Base-by-base conservation (phyloP, 2,888 invertebrate genomes). In the Temnothorax unifasciatus region DNA sequence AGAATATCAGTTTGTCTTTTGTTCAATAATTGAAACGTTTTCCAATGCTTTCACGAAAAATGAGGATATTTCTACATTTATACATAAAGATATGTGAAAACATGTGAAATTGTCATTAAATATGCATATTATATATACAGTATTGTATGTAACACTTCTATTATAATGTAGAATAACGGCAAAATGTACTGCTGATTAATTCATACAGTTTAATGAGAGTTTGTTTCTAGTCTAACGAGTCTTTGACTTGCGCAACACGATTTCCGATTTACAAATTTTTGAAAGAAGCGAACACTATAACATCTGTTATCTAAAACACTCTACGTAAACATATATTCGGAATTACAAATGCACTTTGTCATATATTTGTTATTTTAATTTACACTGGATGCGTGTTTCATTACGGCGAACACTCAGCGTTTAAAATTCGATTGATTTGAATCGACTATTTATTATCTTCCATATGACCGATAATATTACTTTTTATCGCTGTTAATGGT, bases 241-340 rank as follows among this genome's bases (percentile, higher is more conserved):
- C 50, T 68, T 52, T 74, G 86, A 87, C 90, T 90, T 90, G 89
- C 85, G 76, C 81, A 82, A 69, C 81, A 82, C 29, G 81, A 85
- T 88, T 86, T 81, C 81, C 63, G 61, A 34, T n/a, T 11, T 66
- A 3, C 21, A 57, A 57, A 44, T 57, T 29, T 69, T 69, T 11
- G 41, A 13, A 15, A 66, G 2, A 2, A 21, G 13, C 11, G 18
- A 21, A 44, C 8, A 41, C 11, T 57, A 73, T 29, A 29, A 29
- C 18, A 57, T 21, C 21, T 44, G 44, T 52, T 52, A n/a, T 25
- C 47, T 25, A 41, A 38, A 52, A 64, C 11, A 34, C 3, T 41
- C 11, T 76, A 38, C 29, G 9, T 25, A 38, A 64, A 75, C 15
- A 21, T 25, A n/a, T 8, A 63, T 52, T 38, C 18, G 21, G 1